Conservation (phyloP, 1,140 invertebrate genomes). For the Gerris buenoi region DNA sequence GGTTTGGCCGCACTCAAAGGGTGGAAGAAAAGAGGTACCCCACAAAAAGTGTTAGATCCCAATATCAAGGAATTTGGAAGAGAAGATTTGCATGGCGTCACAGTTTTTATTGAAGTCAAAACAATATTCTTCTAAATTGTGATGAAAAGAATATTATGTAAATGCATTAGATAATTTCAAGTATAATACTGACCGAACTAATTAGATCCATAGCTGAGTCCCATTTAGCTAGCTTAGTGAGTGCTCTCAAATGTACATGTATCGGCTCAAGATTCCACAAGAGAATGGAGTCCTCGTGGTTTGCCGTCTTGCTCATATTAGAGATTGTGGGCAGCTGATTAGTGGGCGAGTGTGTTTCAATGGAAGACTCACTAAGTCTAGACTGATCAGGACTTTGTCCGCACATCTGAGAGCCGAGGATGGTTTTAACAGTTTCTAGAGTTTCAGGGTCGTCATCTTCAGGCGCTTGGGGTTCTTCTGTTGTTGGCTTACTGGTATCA, state of each 20-base stretch:
- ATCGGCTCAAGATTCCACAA: not conserved
- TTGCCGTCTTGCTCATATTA: not conserved
- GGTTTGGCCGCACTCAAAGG: too few relatives aligned
- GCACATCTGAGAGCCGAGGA: slow-evolving; percentile 3
- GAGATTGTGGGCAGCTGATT: not conserved
- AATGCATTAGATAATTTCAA: not conserved
- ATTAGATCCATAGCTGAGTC: not conserved
- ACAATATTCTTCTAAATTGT: too few relatives aligned
- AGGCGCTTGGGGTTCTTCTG: not conserved
- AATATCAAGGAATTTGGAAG: not conserved
- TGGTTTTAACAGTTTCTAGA: not conserved
- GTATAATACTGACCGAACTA: not conserved
- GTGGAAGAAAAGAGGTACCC: too few relatives aligned
- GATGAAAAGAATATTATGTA: too few relatives aligned
- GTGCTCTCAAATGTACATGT: not conserved
- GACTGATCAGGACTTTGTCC: not conserved
- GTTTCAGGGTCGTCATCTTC: not conserved
- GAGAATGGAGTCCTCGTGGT: not conserved
- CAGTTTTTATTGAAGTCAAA: too few relatives aligned
- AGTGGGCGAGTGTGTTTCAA: not conserved
- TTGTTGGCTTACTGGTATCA: not conserved
- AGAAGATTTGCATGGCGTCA: too few relatives aligned
- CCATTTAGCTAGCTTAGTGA: not conserved
- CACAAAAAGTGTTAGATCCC: not conserved
- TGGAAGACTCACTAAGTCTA: not conserved